Evolutionary conservation across 2,888 invertebrate species (phyloP).

Genomic region (Priocnemis perturbator): DNA sequence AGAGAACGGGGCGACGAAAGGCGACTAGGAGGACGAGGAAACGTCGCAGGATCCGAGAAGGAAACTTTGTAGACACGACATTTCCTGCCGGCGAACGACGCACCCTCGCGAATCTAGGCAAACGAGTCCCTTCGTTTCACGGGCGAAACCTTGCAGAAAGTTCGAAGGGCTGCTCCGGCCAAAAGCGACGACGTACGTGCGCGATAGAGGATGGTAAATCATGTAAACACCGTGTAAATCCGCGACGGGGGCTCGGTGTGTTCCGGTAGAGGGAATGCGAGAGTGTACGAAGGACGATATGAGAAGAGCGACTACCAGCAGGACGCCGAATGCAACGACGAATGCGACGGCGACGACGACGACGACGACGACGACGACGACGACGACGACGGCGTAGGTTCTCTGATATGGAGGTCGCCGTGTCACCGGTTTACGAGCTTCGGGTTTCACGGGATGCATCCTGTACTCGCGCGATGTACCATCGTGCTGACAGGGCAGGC

Average conservation of each 20-base stretch:
- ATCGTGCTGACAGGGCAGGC: slow-evolving; percentile 19
- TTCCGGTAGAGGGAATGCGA: slow-evolving; percentile 25
- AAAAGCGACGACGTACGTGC: slow-evolving; percentile 31
- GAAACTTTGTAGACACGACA: slow-evolving; percentile 69
- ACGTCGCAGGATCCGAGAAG: slow-evolving; percentile 37
- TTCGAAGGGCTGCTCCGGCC: slow-evolving; percentile 28
- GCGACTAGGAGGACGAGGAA: slow-evolving; percentile 21
- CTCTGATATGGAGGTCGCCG: slow-evolving; percentile 9
- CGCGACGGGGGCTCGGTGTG: slow-evolving; percentile 31
- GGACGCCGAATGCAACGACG: neutral
- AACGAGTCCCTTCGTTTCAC: slow-evolving; percentile 13
- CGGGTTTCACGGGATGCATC: slow-evolving; percentile 5
- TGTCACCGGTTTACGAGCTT: slow-evolving; percentile 19
- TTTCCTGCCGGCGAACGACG: slow-evolving; percentile 61
- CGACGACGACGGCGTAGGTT: slow-evolving; percentile 6
- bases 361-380: neutral
- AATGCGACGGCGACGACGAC: slow-evolving; percentile 6
- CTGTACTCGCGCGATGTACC: neutral
- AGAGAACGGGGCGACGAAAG: slow-evolving; percentile 21
- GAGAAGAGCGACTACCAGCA: neutral
- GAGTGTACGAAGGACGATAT: slow-evolving; percentile 1
- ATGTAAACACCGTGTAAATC: slow-evolving; percentile 68
- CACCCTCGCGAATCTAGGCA: slow-evolving; percentile 16
- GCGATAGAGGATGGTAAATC: slow-evolving; percentile 58
- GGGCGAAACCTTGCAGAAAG: slow-evolving; percentile 35